These are phyloP conservation scores for Linepithema humile DNA, from an alignment of 1,140 invertebrate genomes.

Conservation along the genomic window DNA sequence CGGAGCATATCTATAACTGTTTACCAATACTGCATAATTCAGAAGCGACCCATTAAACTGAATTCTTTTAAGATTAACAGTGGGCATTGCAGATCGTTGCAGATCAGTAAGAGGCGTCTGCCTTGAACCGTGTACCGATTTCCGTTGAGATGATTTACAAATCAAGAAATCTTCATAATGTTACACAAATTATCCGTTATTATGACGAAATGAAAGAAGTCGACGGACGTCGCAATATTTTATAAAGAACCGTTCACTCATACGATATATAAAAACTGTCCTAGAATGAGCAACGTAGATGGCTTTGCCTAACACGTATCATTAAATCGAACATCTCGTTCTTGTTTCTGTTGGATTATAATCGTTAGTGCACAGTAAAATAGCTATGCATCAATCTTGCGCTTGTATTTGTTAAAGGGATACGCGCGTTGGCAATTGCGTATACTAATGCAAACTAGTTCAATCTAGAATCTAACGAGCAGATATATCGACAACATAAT, in stretches of 20 bases:
- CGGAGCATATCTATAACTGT: background rate
- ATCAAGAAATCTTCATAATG: slow-evolving; percentile 48
- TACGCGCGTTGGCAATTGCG: background rate
- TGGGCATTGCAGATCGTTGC: slow-evolving; percentile 12
- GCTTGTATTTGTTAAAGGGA: background rate
- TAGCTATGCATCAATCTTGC: slow-evolving; percentile 12
- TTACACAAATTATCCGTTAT: slow-evolving; percentile 44
- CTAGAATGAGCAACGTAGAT: slow-evolving; percentile 54
- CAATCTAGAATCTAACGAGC: background rate
- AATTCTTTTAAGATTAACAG: background rate
- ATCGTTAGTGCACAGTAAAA: background rate
- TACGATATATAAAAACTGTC: slow-evolving; percentile 32
- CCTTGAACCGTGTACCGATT: slow-evolving; percentile 59
- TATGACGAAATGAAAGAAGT: slow-evolving; percentile 16
- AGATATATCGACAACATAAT: background rate
- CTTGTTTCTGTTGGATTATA: background rate
- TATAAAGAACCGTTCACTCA: background rate
- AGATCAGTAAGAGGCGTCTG: slow-evolving; percentile 41
- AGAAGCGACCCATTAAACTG: background rate
- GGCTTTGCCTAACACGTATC: slow-evolving; percentile 43
- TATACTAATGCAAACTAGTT: background rate
- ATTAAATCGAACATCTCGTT: slow-evolving; percentile 41
- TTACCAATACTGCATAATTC: background rate
- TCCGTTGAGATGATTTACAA: slow-evolving; percentile 37
- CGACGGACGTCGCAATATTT: slow-evolving; percentile 23